Evolutionary conservation across 2,113 vertebrate genomes (phyloP), one percentile per base, ranked within the genome.

Genomic region (Rhinoderma darwinii): DNA sequence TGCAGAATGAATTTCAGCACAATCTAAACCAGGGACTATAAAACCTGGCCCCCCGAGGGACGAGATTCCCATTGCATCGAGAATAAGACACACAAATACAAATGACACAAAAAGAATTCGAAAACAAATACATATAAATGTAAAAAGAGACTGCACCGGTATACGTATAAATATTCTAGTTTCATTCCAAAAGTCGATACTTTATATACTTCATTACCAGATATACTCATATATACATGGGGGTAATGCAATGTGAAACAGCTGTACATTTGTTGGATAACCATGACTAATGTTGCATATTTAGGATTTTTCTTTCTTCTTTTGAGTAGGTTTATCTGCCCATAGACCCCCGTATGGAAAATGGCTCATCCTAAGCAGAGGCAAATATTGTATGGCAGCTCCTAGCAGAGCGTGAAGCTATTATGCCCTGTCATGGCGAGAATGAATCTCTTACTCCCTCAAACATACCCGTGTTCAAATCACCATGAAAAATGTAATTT

Each of bases 401-500:
- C 44, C 74, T 47, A 77, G 50, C 76, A 37, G 76, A 79, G 50
- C 76, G 76, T 54, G 30, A 79, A 79, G 43, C 74, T 50, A 77
- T 77, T 79, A 79, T 79, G 47, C 56, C 76, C 76, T 35, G 47
- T 79, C 76, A 79, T 79, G 47, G 76, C 10, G 76, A 54, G 50
- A 56, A 79, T 50, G 27, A 47, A 56, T 79, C 47, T 79, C 76
- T 79, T 35, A 56, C 77, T 56, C 47, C 50, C 77, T 59, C 32
- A 79, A 79, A 79, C 32, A 50, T 37, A 61, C 37, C 54, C 56
- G 12, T 81, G 79, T 81, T 81, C 56, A 63, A n/a, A 63, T 81
- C 79, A 59, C 79, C 79, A 81, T 81, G 54, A 81, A 37, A 81
- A 81, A 81, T 61, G 54, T 81, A 61, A 81, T 37, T 81, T 41